Percentiles rank a stretch among this genome's conserved stretches.
Conservation (phyloP, 2,888 invertebrate genomes). For the Julus scanicus region DNA sequence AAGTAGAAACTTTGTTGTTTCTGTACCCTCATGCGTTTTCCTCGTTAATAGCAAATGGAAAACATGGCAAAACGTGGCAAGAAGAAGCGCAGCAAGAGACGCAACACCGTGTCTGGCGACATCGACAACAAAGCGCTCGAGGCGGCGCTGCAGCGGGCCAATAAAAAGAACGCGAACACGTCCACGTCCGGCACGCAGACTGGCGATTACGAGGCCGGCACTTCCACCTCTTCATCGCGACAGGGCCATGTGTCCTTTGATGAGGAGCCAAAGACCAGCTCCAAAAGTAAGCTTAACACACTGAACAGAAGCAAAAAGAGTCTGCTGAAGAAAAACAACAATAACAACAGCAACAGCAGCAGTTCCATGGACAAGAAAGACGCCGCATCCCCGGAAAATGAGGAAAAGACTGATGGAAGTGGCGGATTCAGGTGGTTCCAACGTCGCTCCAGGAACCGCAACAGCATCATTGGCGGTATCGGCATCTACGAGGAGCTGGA, state of each 20-base stretch:
- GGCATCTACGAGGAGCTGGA: constrained; percentile 56
- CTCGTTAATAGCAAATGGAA: constrained; percentile 57
- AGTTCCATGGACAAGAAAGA: constrained; percentile 17
- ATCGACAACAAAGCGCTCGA: constrained; percentile 63
- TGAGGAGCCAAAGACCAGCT: background rate
- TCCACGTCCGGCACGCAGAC: constrained; percentile 52
- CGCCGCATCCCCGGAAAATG: background rate
- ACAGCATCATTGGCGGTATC: constrained; percentile 56
- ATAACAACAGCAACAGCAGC: background rate
- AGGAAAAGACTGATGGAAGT: background rate
- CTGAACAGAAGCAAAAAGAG: background rate
- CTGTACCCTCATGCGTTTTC: background rate
- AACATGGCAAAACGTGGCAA: constrained; percentile 58
- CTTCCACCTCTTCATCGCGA: background rate
- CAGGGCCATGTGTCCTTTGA: constrained; percentile 13
- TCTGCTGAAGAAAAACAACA: constrained; percentile 2
- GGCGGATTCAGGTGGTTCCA: constrained; percentile 53
- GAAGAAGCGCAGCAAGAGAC: constrained; percentile 60
- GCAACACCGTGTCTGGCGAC: constrained; percentile 88
- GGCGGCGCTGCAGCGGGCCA: constrained; percentile 21
- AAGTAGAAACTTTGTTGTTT: too few relatives aligned
- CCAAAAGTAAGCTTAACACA: constrained; percentile 1
- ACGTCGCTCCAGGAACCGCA: constrained; percentile 44
- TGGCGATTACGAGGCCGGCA: background rate
- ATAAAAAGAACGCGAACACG: background rate